Percentiles rank a stretch among this genome's conserved stretches.
phyloP scores from a whole-genome alignment of 1,140 invertebrate species.

The Thalassaphorura encarpata region DNA sequence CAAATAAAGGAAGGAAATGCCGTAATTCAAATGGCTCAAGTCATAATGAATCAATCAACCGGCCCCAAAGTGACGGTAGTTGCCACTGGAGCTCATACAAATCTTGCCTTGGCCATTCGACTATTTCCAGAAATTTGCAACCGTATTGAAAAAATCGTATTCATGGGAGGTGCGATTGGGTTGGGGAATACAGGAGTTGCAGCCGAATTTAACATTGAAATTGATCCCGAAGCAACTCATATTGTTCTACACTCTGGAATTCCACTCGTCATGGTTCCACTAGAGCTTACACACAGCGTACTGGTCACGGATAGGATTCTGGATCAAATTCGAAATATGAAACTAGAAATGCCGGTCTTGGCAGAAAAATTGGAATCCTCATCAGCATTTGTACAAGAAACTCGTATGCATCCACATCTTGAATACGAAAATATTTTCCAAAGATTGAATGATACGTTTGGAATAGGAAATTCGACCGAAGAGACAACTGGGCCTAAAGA shows the following conservation, averaged over 20 bases:
- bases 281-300: constrained; percentile 14
- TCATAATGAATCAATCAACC: constrained; percentile 28
- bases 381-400: neutral
- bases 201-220: constrained; percentile 70
- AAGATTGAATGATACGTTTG: neutral
- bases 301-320: constrained; percentile 7
- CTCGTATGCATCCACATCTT: neutral
- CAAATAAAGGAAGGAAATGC: neutral
- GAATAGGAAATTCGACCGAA: neutral
- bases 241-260: constrained; percentile 49
- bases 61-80: constrained; percentile 52
- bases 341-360: neutral
- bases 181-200: constrained; percentile 54
- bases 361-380: neutral
- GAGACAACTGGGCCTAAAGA: neutral
- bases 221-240: constrained; percentile 64
- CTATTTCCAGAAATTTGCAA: constrained; percentile 51
- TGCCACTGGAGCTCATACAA: constrained; percentile 62
- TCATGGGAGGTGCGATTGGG: constrained; percentile 68
- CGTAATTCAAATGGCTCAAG: constrained; percentile 8
- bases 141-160: constrained; percentile 51
- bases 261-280: constrained; percentile 16
- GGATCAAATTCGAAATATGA: neutral
- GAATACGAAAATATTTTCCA: constrained; percentile 7
- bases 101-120: constrained; percentile 58